Conservation (phyloP, 2,888 invertebrate species). For the Agonopterix alstromeriana region DNA sequence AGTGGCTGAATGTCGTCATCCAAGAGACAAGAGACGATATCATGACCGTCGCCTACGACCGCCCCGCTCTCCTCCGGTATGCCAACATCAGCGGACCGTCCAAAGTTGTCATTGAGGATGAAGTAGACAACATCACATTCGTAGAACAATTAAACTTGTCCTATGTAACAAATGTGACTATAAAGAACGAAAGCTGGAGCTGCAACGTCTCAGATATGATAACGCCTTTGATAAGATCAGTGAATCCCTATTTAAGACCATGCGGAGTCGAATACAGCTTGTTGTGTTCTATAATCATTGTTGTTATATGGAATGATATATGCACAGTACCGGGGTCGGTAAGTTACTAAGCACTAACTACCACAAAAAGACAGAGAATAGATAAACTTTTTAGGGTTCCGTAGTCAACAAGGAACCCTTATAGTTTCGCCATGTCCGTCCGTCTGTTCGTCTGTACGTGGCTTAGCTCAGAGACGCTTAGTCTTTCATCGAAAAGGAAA, state of each 20-base stretch:
- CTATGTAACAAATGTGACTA: not conserved
- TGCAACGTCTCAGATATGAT: conserved; percentile 74
- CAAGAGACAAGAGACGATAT: conserved; percentile 94
- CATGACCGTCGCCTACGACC: conserved; percentile 60
- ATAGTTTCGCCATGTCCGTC: no score
- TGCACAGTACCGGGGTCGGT: conserved; percentile 72
- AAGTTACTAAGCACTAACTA: conserved; percentile 20
- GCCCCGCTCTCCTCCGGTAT: conserved; percentile 45
- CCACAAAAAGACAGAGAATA: no score
- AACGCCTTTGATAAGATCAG: conserved; percentile 76
- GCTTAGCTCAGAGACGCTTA: no score
- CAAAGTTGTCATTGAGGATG: conserved; percentile 32
- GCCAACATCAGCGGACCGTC: conserved; percentile 47
- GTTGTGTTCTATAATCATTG: conserved; percentile 86
- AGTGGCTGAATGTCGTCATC: conserved; percentile 92
- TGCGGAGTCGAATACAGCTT: conserved; percentile 90
- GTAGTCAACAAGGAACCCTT: no score
- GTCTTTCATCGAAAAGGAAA: no score
- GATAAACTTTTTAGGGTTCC: no score
- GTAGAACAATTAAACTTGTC: conserved; percentile 14
- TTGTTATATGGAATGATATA: conserved; percentile 88
- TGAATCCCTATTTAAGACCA: conserved; percentile 87
- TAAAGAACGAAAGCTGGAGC: conserved; percentile 39
- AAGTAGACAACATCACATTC: conserved; percentile 34
- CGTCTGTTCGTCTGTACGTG: no score